Evolutionary conservation across 2,113 vertebrate species (phyloP).

Genomic region (Pygoscelis antarcticus): DNA sequence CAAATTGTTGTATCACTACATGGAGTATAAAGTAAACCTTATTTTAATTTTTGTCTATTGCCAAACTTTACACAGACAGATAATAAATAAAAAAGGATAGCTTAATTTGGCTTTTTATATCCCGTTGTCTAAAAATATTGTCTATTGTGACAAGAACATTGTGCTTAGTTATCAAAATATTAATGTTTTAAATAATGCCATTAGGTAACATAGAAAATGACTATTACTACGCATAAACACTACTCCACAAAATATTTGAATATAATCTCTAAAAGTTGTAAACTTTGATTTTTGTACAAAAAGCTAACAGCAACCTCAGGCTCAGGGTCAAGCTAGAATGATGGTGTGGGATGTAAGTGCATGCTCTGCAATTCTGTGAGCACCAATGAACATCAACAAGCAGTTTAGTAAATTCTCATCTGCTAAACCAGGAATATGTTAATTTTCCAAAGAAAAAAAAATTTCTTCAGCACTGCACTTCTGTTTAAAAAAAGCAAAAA

Average conservation of each 20-base stretch:
- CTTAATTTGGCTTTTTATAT: background rate
- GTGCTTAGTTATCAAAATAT: background rate
- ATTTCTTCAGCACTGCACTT: conserved; percentile 51
- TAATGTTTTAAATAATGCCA: background rate
- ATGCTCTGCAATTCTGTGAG: background rate
- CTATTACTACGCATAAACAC: background rate
- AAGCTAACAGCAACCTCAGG: background rate
- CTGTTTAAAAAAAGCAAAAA: conserved; percentile 27
- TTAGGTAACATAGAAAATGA: background rate
- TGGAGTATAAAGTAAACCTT: background rate
- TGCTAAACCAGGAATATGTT: conserved; percentile 68
- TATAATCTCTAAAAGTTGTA: background rate
- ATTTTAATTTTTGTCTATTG: background rate
- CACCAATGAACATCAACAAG: background rate
- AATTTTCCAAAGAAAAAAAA: conserved; percentile 61
- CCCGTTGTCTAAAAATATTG: background rate
- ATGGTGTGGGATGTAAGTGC: background rate
- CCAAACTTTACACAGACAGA: background rate
- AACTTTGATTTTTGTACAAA: background rate
- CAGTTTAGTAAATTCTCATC: conserved; percentile 9
- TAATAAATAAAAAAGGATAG: background rate
- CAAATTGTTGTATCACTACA: background rate
- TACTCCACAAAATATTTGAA: background rate
- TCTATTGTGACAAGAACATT: background rate
- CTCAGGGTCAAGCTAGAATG: background rate